phyloP scores from a whole-genome alignment of 2,113 vertebrate genomes.

The Grus americana region DNA sequence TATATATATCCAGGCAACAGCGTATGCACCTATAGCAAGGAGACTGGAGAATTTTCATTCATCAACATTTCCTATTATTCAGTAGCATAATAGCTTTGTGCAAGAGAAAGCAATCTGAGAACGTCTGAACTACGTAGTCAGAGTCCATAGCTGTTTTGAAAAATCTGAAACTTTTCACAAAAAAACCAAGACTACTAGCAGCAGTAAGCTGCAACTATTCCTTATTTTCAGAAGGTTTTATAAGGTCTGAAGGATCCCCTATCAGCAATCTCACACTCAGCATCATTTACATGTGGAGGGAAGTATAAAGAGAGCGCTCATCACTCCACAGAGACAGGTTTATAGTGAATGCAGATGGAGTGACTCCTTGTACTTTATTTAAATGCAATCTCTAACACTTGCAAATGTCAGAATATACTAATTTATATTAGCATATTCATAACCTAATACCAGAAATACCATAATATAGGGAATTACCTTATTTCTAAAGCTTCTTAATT shows the following conservation, averaged over 20 bases:
- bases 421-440: neutral
- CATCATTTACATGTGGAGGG: neutral
- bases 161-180: neutral
- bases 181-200: neutral
- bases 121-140: accelerated
- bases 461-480: neutral
- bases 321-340: neutral
- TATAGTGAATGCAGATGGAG: neutral
- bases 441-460: neutral
- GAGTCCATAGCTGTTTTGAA: accelerated
- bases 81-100: accelerated
- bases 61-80: accelerated
- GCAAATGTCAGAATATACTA: neutral
- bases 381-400: neutral
- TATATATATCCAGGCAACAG: neutral
- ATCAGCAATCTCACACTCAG: neutral
- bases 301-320: neutral
- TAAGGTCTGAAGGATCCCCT: neutral
- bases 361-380: neutral
- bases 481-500: neutral
- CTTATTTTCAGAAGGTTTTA: neutral
- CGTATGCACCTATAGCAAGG: neutral
- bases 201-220: neutral
- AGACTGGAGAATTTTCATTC: neutral
- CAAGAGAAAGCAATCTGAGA: neutral